Conservation (phyloP, 2,113 vertebrate genomes). For the Aptenodytes forsteri region DNA sequence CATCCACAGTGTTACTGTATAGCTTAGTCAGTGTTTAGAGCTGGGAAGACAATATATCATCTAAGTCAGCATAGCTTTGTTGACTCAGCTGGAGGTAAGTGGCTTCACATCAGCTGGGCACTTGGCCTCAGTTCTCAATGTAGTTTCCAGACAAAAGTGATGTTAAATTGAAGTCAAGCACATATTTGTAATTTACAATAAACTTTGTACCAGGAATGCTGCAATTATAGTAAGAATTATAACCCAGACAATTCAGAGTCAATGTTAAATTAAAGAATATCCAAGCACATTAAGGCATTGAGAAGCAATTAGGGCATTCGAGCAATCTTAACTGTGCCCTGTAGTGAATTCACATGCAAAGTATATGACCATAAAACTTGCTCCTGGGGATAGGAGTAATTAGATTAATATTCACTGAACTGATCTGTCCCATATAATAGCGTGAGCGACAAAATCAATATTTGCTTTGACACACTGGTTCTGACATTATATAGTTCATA, state of each 20-base stretch:
- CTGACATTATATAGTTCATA: background rate
- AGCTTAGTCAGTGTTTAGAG: background rate
- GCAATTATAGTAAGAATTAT: background rate
- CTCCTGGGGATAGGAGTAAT: background rate
- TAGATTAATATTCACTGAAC: slow-evolving; percentile 12
- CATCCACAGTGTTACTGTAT: background rate
- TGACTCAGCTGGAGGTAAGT: background rate
- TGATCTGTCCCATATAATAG: background rate
- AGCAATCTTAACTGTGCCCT: background rate
- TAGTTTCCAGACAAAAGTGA: background rate
- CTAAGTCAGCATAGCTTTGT: background rate
- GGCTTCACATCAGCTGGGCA: background rate
- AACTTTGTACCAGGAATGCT: background rate
- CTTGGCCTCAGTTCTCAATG: background rate
- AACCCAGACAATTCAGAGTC: background rate
- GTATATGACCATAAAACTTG: background rate
- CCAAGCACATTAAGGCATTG: background rate
- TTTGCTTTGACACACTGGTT: background rate
- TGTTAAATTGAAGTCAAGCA: background rate
- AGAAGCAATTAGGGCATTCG: background rate
- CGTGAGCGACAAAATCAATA: background rate
- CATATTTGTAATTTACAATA: background rate
- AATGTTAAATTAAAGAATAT: background rate
- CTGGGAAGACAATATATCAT: background rate
- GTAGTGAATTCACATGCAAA: background rate